Percentiles rank a stretch among this genome's conserved stretches.
phyloP scores from a whole-genome alignment of 1,140 invertebrate species.

The Drosophila sturtevanti region DNA sequence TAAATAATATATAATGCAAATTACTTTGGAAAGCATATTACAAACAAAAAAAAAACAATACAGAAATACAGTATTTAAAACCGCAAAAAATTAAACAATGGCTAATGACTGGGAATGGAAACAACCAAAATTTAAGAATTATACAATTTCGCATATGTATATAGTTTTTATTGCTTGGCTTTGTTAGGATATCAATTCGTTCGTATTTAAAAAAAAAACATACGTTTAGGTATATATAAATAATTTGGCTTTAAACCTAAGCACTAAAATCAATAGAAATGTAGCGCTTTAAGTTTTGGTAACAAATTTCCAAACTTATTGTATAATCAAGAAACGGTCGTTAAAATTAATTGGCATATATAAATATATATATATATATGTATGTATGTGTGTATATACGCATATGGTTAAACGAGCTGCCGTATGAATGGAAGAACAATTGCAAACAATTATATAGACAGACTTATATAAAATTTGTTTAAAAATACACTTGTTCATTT shows the following conservation, averaged over 20 bases:
- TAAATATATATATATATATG: constrained; percentile 22
- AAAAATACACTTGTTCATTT: constrained; percentile 30
- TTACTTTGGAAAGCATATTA: constrained; percentile 35
- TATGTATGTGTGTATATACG: constrained; percentile 35
- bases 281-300: constrained; percentile 42
- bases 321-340: constrained; percentile 40
- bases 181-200: constrained; percentile 58
- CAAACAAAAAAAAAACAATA: constrained; percentile 39
- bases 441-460: constrained; percentile 29
- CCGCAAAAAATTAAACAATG: neutral
- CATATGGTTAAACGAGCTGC: constrained; percentile 25
- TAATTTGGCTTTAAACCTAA: constrained; percentile 72
- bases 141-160: constrained; percentile 26
- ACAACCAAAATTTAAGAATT: neutral
- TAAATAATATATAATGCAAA: constrained; percentile 41
- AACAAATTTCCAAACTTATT: constrained; percentile 51
- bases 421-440: constrained; percentile 36
- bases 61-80: constrained; percentile 21
- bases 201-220: constrained; percentile 34
- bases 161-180: constrained; percentile 62
- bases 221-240: constrained; percentile 44
- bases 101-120: neutral
- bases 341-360: neutral
- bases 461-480: constrained; percentile 22
- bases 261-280: constrained; percentile 58